Conservation (phyloP, 2,888 invertebrate genomes). For the Tachina grossa region DNA sequence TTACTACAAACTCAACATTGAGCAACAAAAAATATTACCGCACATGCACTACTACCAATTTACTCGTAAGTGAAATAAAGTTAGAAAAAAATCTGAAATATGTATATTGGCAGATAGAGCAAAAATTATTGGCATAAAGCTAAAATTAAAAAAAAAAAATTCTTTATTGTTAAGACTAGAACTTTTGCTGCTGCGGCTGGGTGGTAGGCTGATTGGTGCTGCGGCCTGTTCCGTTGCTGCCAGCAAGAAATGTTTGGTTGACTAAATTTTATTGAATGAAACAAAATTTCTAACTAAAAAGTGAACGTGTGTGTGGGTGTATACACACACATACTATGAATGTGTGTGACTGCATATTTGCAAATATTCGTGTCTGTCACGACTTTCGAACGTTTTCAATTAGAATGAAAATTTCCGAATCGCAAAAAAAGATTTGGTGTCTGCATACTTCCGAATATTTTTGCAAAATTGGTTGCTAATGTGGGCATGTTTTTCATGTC, state of each 20-base stretch:
- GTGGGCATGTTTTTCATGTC: no score
- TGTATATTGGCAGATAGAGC: neutral
- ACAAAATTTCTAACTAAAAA: slow-evolving; percentile 40
- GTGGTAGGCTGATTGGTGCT: neutral
- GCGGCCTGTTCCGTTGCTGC: neutral
- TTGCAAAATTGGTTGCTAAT: no score
- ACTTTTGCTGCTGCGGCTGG: neutral
- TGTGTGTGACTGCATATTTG: neutral
- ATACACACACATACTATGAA: no score
- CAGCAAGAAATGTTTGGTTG: slow-evolving; percentile 43
- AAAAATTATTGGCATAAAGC: slow-evolving; percentile 39
- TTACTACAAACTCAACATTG: slow-evolving; percentile 22
- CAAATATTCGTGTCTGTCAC: no score
- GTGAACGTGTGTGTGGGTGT: neutral
- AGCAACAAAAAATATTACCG: slow-evolving; percentile 33
- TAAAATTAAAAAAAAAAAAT: slow-evolving; percentile 12
- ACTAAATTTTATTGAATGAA: slow-evolving; percentile 54
- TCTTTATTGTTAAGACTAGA: slow-evolving; percentile 8
- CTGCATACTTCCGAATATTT: no score
- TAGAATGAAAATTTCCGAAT: no score
- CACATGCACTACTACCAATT: slow-evolving; percentile 13
- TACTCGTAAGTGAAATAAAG: neutral
- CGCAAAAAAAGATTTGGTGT: no score
- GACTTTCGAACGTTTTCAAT: no score
- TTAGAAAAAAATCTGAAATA: neutral